phyloP scores from a whole-genome alignment of 2,113 vertebrate genomes.

The Pteronura brasiliensis region DNA sequence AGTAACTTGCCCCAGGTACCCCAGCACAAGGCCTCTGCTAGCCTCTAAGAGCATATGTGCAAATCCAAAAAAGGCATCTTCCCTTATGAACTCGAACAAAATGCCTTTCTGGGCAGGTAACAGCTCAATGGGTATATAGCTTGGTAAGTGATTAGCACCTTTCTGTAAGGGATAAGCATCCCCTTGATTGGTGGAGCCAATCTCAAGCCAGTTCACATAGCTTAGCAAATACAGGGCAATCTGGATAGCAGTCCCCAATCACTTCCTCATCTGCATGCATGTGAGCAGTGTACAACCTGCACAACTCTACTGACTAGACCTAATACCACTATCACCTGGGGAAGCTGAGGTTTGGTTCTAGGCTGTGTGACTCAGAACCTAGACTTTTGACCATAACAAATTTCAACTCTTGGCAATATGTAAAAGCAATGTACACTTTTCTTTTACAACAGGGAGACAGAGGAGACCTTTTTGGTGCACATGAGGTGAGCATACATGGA shows the following conservation, averaged over 20 bases:
- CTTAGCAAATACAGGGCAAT: background rate
- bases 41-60: background rate
- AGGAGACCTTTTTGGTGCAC: background rate
- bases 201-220: background rate
- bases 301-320: background rate
- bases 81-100: background rate
- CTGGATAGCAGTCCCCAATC: background rate
- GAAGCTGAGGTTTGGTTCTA: background rate
- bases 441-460: background rate
- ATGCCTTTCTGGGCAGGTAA: background rate
- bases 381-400: background rate
- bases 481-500: accelerated
- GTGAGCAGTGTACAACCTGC: background rate
- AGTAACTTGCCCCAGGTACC: background rate
- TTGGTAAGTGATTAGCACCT: background rate
- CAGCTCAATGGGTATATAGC: background rate
- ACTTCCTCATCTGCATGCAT: no score
- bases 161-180: background rate
- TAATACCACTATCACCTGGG: accelerated
- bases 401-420: background rate
- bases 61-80: background rate
- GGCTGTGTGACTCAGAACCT: background rate
- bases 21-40: background rate
- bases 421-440: background rate
- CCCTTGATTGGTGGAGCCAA: background rate